Conservation (phyloP, 1,140 invertebrate genomes). For the Notospermus geniculatus region DNA sequence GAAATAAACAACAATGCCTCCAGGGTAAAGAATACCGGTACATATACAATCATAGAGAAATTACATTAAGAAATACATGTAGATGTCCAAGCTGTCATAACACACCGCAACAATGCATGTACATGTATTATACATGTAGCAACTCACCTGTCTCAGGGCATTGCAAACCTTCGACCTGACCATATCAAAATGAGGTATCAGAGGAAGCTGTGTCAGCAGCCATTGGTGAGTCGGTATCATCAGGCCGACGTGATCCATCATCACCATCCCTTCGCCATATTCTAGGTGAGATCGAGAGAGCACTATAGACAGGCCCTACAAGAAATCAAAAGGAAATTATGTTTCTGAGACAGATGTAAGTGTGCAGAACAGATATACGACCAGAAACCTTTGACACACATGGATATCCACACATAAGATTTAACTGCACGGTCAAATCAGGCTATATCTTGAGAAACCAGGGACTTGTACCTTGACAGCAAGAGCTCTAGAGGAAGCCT, state of each 20-base stretch:
- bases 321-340: conserved; percentile 13
- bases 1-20: conserved; percentile 11
- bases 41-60: too few relatives aligned
- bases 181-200: conserved; percentile 60
- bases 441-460: too few relatives aligned
- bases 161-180: conserved; percentile 45
- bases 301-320: conserved; percentile 67
- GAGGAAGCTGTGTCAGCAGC: conserved; percentile 69
- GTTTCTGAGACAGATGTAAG: too few relatives aligned
- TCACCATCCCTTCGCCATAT: conserved; percentile 38
- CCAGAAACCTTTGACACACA: too few relatives aligned
- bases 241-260: conserved; percentile 23
- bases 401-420: too few relatives aligned
- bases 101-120: not conserved
- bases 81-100: too few relatives aligned
- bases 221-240: conserved; percentile 59
- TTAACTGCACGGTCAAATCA: too few relatives aligned
- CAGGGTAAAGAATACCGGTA: too few relatives aligned
- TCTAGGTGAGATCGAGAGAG: conserved; percentile 50
- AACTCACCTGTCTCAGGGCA: conserved; percentile 51
- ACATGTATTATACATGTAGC: not conserved
- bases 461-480: conserved; percentile 71
- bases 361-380: too few relatives aligned
- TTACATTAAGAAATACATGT: too few relatives aligned
- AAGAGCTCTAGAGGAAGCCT: conserved; percentile 71